A percentile compares a stretch with the other conserved stretches of the same genome.
phyloP scores from a whole-genome alignment of 2,888 invertebrate species.

The Andrena minutula region DNA sequence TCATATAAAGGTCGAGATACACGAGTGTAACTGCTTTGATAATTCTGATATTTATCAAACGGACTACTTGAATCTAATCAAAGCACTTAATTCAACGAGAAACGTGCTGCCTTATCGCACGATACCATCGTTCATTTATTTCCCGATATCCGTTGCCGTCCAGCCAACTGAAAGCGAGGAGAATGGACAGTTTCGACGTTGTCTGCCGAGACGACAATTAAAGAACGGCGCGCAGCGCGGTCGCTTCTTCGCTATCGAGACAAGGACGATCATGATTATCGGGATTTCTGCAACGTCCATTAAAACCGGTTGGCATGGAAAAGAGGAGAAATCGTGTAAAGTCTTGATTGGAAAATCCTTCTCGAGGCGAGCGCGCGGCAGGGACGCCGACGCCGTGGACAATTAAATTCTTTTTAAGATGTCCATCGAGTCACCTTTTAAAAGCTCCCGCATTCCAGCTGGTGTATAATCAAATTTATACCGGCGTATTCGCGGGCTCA shows the following conservation, averaged over 20 bases:
- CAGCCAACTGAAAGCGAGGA: not conserved
- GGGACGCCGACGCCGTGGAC: not conserved
- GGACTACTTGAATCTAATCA: too few species aligned
- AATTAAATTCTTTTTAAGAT: constrained; percentile 50
- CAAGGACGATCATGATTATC: constrained; percentile 36
- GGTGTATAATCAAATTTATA: constrained; percentile 51
- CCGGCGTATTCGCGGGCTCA: constrained; percentile 40
- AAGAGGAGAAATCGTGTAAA: constrained; percentile 33
- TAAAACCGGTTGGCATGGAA: constrained; percentile 52
- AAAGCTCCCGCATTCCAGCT: constrained; percentile 49
- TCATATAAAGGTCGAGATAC: too few species aligned
- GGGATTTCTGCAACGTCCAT: constrained; percentile 41
- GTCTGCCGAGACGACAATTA: constrained; percentile 12
- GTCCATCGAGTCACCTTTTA: constrained; percentile 30
- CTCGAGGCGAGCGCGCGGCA: not conserved
- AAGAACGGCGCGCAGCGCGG: constrained; percentile 6
- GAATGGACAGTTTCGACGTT: not conserved
- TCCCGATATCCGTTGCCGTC: not conserved
- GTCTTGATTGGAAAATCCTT: constrained; percentile 34
- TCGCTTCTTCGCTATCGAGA: constrained; percentile 4
- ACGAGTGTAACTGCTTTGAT: too few species aligned
- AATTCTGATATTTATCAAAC: too few species aligned
- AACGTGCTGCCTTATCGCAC: not conserved
- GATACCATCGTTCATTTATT: not conserved
- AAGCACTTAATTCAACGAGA: too few species aligned